Percentiles rank a stretch among this genome's conserved stretches.
phyloP scores from a whole-genome alignment of 2,113 vertebrate genomes.

The Panurus biarmicus region DNA sequence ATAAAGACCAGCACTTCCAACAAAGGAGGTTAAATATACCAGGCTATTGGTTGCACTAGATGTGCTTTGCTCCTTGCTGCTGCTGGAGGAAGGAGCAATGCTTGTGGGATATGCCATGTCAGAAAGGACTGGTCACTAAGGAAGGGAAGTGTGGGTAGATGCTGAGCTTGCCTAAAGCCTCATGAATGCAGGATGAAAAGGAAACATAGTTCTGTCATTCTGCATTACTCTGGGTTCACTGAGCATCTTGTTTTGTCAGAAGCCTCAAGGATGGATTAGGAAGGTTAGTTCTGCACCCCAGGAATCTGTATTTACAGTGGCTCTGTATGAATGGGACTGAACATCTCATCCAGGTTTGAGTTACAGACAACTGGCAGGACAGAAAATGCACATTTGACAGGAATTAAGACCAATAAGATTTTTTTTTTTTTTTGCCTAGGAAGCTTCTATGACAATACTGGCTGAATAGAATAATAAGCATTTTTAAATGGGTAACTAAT shows the following conservation, averaged over 20 bases:
- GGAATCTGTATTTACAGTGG: not conserved
- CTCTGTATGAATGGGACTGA: not conserved
- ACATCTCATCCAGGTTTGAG: not conserved
- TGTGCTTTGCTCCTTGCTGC: not conserved
- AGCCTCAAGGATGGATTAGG: slow-evolving; percentile 1
- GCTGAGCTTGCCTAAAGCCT: not conserved
- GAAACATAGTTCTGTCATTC: not conserved
- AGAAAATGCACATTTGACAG: not conserved
- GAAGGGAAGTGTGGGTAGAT: not conserved
- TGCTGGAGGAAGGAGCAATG: not conserved
- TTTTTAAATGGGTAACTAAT: not conserved
- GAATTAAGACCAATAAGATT: not conserved
- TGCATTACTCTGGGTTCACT: not conserved
- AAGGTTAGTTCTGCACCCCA: not conserved
- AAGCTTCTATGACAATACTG: not conserved
- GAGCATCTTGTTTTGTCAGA: not conserved
- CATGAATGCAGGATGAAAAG: not conserved
- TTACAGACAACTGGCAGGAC: not conserved
- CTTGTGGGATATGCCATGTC: not conserved
- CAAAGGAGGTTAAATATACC: not conserved
- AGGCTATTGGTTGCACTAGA: not conserved
- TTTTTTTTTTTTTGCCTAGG: not conserved
- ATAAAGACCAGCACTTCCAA: not conserved
- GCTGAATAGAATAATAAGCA: not conserved
- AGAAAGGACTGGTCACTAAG: not conserved